Conservation (phyloP, 2,888 invertebrate genomes). For the Frankliniella fusca region DNA sequence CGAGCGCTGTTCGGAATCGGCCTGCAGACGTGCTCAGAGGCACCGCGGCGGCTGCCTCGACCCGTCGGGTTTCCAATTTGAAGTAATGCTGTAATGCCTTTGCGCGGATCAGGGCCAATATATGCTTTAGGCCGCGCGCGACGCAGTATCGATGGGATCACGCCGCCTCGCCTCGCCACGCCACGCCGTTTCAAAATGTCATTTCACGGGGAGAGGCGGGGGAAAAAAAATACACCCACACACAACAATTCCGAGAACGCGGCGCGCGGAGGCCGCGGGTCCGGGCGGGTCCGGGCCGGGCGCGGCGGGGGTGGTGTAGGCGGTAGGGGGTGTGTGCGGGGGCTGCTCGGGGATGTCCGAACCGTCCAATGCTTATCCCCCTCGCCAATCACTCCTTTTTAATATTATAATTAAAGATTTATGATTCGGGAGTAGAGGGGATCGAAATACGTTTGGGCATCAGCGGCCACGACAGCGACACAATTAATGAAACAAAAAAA, state of each 20-base stretch:
- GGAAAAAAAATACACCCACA: neutral
- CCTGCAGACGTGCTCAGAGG: too few species aligned
- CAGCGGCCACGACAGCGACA: conserved; percentile 20
- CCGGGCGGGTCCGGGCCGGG: too few species aligned
- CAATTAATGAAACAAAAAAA: conserved; percentile 21
- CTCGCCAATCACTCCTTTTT: conserved; percentile 26
- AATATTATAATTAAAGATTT: conserved; percentile 27
- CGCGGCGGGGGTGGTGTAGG: too few species aligned
- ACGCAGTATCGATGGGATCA: conserved; percentile 5
- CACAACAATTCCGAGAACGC: neutral
- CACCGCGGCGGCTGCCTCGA: neutral
- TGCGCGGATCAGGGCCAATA: neutral
- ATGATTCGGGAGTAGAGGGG: conserved; percentile 9
- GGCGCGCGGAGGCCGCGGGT: too few species aligned
- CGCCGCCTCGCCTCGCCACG: neutral
- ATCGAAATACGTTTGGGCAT: conserved; percentile 24
- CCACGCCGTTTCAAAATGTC: conserved; percentile 19
- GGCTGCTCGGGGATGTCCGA: neutral
- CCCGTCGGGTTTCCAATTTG: neutral
- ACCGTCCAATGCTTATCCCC: conserved; percentile 23
- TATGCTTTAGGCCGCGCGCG: neutral
- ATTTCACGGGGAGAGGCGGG: neutral
- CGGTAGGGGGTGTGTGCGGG: neutral
- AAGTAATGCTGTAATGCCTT: neutral
- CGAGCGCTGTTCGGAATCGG: too few species aligned